phyloP scores from a whole-genome alignment of 1,140 invertebrate species.

The Riptortus pedestris region DNA sequence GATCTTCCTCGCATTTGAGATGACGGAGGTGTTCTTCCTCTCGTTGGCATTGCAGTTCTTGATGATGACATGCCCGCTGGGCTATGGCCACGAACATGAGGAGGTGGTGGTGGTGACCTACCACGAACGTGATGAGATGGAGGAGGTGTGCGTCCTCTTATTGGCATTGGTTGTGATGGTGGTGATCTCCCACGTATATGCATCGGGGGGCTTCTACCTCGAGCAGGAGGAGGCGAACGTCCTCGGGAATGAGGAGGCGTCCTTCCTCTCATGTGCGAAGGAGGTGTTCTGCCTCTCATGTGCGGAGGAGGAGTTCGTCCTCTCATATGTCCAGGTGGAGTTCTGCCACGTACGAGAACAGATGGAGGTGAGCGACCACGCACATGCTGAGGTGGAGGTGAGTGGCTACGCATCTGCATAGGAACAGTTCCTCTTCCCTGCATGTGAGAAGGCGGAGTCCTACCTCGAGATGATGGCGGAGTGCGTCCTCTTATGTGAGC shows the following conservation, averaged over 20 bases:
- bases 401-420: background rate
- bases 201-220: background rate
- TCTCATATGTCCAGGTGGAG: background rate
- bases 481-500: background rate
- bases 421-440: no score
- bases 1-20: background rate
- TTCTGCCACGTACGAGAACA: background rate
- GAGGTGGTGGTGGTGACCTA: background rate
- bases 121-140: background rate
- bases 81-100: background rate
- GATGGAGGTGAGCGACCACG: background rate
- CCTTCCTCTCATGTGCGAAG: background rate
- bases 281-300: background rate
- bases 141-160: background rate
- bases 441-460: background rate
- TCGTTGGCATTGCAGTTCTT: background rate
- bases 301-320: background rate
- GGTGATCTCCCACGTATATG: background rate
- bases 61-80: background rate
- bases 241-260: background rate
- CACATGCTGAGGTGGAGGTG: background rate
- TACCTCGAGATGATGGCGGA: background rate
- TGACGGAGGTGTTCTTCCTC: background rate
- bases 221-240: background rate
- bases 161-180: background rate